Conservation (phyloP, 2,888 invertebrate genomes). For the Patella caerulea region DNA sequence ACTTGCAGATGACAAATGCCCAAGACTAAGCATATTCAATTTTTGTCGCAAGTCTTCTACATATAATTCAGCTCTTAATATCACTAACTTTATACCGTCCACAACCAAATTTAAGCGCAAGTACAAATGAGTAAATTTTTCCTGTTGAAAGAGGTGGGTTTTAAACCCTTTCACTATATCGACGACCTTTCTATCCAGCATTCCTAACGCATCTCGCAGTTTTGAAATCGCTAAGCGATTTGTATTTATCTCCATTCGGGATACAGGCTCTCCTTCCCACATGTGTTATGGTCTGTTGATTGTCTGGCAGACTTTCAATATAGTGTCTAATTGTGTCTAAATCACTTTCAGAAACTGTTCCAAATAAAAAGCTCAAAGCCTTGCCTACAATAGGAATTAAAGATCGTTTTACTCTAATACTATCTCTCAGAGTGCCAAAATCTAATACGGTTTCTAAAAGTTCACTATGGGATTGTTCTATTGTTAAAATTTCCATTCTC, state of each 20-base stretch:
- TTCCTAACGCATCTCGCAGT: neutral
- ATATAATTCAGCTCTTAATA: neutral
- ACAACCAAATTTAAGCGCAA: neutral
- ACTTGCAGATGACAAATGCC: neutral
- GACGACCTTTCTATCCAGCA: neutral
- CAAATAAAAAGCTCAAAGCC: conserved; percentile 20
- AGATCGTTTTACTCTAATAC: neutral
- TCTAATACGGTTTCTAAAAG: neutral
- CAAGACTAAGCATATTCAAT: neutral
- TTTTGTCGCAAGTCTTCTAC: neutral
- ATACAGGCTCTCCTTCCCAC: conserved; percentile 21
- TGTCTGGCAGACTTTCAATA: conserved; percentile 17
- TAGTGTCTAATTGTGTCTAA: conserved; percentile 20
- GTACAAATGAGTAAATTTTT: neutral
- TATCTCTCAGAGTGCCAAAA: neutral
- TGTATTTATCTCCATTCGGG: conserved; percentile 8
- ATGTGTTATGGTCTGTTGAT: conserved; percentile 29
- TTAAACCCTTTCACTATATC: neutral
- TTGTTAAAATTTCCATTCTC: neutral
- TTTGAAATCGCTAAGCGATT: neutral
- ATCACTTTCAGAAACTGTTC: conserved; percentile 20
- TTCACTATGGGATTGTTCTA: neutral
- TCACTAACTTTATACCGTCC: neutral
- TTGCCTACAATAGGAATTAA: conserved; percentile 19
- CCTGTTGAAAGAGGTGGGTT: neutral